These are phyloP conservation scores for Gymnoscopelus microlampas DNA, from an alignment of 2,797 vertebrate species.

Conservation along the genomic window DNA sequence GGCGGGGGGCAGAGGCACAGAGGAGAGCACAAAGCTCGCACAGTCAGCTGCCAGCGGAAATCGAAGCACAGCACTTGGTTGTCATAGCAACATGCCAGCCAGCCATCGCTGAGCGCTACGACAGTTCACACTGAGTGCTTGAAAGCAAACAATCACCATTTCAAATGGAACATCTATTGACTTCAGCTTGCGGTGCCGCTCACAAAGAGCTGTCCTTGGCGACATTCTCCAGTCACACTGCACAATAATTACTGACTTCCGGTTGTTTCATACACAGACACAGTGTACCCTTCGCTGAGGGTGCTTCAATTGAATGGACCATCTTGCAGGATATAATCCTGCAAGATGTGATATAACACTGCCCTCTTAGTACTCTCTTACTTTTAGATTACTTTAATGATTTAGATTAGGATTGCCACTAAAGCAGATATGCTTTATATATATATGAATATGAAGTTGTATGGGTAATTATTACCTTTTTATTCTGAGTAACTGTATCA, in stretches of 20 bases:
- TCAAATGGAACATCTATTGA: constrained; percentile 26
- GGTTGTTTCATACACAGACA: not conserved
- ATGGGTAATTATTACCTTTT: not conserved
- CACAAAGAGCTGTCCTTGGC: constrained; percentile 32
- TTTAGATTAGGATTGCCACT: too few species aligned
- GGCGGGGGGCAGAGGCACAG: constrained; percentile 36
- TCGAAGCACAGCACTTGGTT: constrained; percentile 68
- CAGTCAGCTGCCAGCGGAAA: constrained; percentile 66
- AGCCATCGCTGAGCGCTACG: constrained; percentile 37
- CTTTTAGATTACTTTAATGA: too few species aligned
- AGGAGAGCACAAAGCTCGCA: constrained; percentile 70
- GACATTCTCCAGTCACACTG: constrained; percentile 5
- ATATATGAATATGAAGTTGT: too few species aligned
- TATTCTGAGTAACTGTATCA: not conserved
- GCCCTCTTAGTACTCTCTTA: too few species aligned
- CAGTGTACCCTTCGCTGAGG: constrained; percentile 6
- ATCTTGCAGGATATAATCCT: too few species aligned
- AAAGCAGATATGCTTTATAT: too few species aligned
- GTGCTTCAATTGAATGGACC: not conserved
- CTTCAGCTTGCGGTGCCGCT: constrained; percentile 20
- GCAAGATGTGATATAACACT: too few species aligned
- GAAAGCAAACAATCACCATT: constrained; percentile 56
- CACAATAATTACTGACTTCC: constrained; percentile 37
- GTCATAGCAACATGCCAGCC: constrained; percentile 69
- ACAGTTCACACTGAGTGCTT: constrained; percentile 37